Conservation (phyloP, 2,888 invertebrate species). For the Nomada goodeniana region DNA sequence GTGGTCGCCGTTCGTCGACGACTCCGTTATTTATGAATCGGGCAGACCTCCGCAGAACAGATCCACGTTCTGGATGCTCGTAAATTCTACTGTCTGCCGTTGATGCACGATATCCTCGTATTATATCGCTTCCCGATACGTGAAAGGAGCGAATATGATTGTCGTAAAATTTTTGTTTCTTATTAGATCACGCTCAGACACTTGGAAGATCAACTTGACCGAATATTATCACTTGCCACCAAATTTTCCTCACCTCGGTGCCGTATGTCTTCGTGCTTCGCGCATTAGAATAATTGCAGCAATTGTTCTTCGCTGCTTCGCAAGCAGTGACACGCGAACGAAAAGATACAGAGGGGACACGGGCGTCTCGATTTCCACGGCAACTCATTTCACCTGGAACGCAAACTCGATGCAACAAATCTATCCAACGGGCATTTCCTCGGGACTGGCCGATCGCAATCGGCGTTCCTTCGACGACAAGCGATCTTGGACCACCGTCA, state of each 20-base stretch:
- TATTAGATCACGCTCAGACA: too few relatives aligned
- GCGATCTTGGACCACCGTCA: slow-evolving; percentile 51
- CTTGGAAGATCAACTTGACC: too few relatives aligned
- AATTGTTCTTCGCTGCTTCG: too few relatives aligned
- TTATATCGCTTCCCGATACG: not conserved
- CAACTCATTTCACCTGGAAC: slow-evolving; percentile 7
- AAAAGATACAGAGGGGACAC: not conserved
- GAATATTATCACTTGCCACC: too few relatives aligned
- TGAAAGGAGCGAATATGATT: too few relatives aligned
- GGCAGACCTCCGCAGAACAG: not conserved
- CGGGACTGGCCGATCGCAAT: slow-evolving; percentile 48
- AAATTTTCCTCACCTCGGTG: not conserved
- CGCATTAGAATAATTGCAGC: too few relatives aligned
- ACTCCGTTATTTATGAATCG: slow-evolving; percentile 8
- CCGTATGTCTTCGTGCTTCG: too few relatives aligned
- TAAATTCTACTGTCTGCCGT: not conserved
- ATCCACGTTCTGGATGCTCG: not conserved
- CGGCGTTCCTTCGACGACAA: slow-evolving; percentile 38
- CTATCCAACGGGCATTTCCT: slow-evolving; percentile 24
- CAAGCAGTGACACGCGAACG: not conserved
- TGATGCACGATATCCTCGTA: not conserved
- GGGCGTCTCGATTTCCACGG: not conserved
- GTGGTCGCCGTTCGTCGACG: not conserved
- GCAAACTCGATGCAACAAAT: slow-evolving; percentile 31
- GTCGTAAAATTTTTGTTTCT: not conserved